Conservation (phyloP, 2,113 vertebrate genomes). For the Chelonoidis abingdonii region DNA sequence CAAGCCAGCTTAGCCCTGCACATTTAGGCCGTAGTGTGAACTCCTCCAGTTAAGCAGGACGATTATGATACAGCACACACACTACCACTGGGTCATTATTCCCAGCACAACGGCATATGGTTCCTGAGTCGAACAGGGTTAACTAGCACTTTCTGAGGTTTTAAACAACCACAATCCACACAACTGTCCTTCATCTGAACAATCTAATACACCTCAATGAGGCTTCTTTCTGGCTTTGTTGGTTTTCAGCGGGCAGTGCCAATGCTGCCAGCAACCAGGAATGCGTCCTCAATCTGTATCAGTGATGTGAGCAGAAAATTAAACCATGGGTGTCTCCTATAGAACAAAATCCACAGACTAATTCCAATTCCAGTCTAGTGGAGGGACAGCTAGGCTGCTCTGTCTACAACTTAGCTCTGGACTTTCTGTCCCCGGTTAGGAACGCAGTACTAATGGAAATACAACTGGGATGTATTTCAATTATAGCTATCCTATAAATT, state of each 20-base stretch:
- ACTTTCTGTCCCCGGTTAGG: not conserved
- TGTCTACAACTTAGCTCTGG: not conserved
- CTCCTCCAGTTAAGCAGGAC: not conserved
- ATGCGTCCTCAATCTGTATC: not conserved
- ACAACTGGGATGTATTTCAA: not conserved
- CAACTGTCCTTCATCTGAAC: slow-evolving; percentile 20
- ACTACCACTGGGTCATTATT: not conserved
- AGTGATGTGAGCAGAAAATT: not conserved
- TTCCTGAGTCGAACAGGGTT: too few species aligned
- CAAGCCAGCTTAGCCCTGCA: not conserved
- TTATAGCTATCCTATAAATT: not conserved
- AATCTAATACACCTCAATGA: slow-evolving; percentile 30
- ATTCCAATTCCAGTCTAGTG: too few species aligned
- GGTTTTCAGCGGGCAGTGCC: not conserved
- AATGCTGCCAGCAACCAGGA: too few species aligned
- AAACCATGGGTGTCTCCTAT: fast-evolving
- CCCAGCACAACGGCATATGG: not conserved
- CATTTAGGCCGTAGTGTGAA: not conserved
- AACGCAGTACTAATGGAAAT: not conserved
- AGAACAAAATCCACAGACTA: not conserved
- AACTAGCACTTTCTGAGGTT: not conserved
- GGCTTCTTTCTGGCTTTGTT: not conserved
- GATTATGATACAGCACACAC: not conserved
- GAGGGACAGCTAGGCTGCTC: not conserved
- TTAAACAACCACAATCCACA: slow-evolving; percentile 1